Base-by-base conservation (phyloP, 2,113 vertebrate species). In the Cinclus mexicanus region DNA sequence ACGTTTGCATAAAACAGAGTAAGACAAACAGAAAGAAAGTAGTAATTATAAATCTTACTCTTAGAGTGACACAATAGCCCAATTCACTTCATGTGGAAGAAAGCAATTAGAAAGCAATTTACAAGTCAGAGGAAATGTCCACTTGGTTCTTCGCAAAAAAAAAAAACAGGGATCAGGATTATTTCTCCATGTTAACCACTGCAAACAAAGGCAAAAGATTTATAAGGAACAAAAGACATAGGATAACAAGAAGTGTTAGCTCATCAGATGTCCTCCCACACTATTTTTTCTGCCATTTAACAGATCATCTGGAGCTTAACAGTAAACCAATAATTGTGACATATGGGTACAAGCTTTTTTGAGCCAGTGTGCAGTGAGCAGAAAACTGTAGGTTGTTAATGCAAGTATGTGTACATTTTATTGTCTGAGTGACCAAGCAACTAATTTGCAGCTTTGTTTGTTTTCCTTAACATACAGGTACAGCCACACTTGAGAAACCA, bases 371-470 rank as follows among this genome's bases (percentile, higher is more conserved):
- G 75, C 59, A 68, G 11, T 50, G 35, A 87, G 50, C 61, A 65
- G 69, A 92, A 92, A 89, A 86, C 80, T 71, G 74, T 63, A 76
- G 50, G 50, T 35, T 59, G 26, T 89, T 77, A 91, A 77, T 74
- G 68, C 64, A 28, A 52, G 42, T 65, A 25, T 3, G 0, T 90
- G 57, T 61, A 69, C 22, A 28, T 76, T 93, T 93, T 90, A 80
- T 75, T 60, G 52, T 72, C 78, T 70, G 57, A 97, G 85, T 96
- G 96, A 91, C 93, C 81, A 77, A 71, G 83, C 93, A 97, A 95
- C 79, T 93, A 93, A 90, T 95, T 87, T 90, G 59, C 33, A 88
- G 81, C 91, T 98, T 95, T 95, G 28, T 94, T 60, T 80, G 70
- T 89, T 95, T 95, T 94, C 64, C 50, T 88, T 84, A 82, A 53